Evolutionary conservation across 30 jellyfish, hydroid and myxozoan species (phyloP).

Genomic region (Sanderia malayensis): DNA sequence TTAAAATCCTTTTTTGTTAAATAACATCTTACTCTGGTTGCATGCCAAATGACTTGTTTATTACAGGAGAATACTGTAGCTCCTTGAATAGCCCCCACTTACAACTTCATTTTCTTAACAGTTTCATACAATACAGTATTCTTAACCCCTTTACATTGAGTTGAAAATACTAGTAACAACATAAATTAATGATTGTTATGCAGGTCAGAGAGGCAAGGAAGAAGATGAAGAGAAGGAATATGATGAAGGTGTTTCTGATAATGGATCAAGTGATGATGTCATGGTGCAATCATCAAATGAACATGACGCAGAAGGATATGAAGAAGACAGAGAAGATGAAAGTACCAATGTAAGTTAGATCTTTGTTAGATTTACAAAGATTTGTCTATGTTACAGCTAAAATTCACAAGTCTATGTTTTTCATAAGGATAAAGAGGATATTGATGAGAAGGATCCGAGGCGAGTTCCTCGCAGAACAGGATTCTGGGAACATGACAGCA

Average conservation of each 20-base stretch:
- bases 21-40: too few species aligned
- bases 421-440: conserved; percentile 26
- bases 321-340: conserved; percentile 60
- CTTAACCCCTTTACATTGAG: too few species aligned
- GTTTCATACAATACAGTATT: too few species aligned
- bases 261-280: conserved; percentile 41
- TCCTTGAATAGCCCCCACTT: too few species aligned
- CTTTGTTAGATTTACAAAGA: neutral
- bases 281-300: conserved; percentile 18
- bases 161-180: too few species aligned
- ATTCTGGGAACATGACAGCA: conserved; percentile 91
- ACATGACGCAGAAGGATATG: conserved; percentile 47
- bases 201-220: conserved; percentile 32
- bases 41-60: too few species aligned
- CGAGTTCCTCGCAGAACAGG: conserved; percentile 84
- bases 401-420: too few species aligned
- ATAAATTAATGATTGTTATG: too few species aligned
- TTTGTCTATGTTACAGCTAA: conserved; percentile 6
- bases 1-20: too few species aligned
- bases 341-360: conserved; percentile 2
- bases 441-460: conserved; percentile 31
- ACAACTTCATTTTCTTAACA: too few species aligned
- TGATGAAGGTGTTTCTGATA: conserved; percentile 60
- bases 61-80: too few species aligned
- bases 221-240: conserved; percentile 13